Conservation (phyloP, 2,888 invertebrate species). For the Cremastinae sp. region DNA sequence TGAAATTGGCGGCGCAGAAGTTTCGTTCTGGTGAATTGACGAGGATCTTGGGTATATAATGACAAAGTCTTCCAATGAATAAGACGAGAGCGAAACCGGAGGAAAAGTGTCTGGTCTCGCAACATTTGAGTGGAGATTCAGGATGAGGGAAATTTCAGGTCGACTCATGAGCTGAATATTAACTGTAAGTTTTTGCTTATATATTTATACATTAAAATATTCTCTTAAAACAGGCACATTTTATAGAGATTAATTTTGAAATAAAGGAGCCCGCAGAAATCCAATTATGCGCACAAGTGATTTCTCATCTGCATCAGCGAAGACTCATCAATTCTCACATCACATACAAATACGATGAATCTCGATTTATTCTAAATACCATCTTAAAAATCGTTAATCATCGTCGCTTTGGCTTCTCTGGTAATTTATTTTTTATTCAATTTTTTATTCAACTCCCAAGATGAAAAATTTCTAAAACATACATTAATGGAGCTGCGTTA, state of each 20-base stretch:
- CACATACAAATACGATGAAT: background rate
- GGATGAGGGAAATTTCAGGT: background rate
- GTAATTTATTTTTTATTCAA: constrained; percentile 17
- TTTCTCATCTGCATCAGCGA: too few species aligned
- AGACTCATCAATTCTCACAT: too few species aligned
- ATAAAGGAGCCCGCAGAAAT: too few species aligned
- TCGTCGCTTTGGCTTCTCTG: background rate
- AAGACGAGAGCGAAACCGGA: constrained; percentile 1
- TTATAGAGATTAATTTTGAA: too few species aligned
- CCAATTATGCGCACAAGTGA: too few species aligned
- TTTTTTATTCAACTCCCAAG: background rate
- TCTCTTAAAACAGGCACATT: constrained; percentile 15
- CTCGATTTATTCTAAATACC: constrained; percentile 8
- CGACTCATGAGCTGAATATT: constrained; percentile 46
- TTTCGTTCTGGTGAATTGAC: constrained; percentile 14
- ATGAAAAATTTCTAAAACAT: too few species aligned
- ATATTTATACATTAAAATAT: constrained; percentile 43
- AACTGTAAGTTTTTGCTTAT: constrained; percentile 48
- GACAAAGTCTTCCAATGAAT: constrained; percentile 11
- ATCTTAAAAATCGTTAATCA: constrained; percentile 7
- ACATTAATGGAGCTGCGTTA: too few species aligned
- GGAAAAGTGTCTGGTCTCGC: background rate
- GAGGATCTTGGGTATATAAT: constrained; percentile 3
- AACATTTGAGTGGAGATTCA: background rate
- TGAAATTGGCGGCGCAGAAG: constrained; percentile 32